A percentile compares a stretch with the other conserved stretches of the same genome.
These are phyloP conservation scores for Eupithecia exiguata DNA, from an alignment of 2,888 invertebrate species.

Conservation along the genomic window DNA sequence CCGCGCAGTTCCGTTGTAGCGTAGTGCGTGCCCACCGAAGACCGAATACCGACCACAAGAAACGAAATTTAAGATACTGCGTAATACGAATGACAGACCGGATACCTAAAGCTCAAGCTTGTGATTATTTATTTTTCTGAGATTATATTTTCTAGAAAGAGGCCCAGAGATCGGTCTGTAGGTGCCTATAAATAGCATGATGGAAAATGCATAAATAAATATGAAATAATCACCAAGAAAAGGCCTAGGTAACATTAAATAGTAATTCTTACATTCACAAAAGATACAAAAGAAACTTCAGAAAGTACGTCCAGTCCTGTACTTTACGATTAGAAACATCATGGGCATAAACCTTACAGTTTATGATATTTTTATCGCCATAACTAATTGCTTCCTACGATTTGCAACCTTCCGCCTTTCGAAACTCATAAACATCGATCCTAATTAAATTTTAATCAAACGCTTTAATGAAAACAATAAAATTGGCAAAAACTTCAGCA, in stretches of 20 bases:
- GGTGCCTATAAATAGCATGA: neutral
- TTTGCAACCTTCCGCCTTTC: slow-evolving; percentile 42
- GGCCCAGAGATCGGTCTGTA: neutral
- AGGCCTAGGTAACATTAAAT: neutral
- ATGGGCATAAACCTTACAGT: slow-evolving; percentile 37
- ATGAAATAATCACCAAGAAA: neutral
- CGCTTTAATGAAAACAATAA: slow-evolving; percentile 61
- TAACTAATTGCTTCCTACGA: slow-evolving; percentile 9
- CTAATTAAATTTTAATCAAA: slow-evolving; percentile 62
- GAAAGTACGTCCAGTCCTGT: neutral
- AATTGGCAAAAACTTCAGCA: slow-evolving; percentile 61
- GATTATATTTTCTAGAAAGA: too few relatives aligned
- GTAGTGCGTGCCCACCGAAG: too few relatives aligned
- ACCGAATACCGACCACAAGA: too few relatives aligned
- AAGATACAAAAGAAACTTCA: neutral
- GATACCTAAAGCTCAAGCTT: too few relatives aligned
- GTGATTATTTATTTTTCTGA: too few relatives aligned
- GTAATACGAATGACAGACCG: too few relatives aligned
- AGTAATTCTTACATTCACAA: neutral
- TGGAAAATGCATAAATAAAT: neutral
- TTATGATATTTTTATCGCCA: slow-evolving; percentile 10
- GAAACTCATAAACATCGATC: slow-evolving; percentile 43
- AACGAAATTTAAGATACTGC: too few relatives aligned
- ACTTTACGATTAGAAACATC: slow-evolving; percentile 39
- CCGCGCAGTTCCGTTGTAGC: too few relatives aligned